A percentile compares a stretch with the other conserved stretches of the same genome.
These are phyloP conservation scores for Mastomys natalensis DNA, from an alignment of 2,113 vertebrate species.

Conservation along the genomic window DNA sequence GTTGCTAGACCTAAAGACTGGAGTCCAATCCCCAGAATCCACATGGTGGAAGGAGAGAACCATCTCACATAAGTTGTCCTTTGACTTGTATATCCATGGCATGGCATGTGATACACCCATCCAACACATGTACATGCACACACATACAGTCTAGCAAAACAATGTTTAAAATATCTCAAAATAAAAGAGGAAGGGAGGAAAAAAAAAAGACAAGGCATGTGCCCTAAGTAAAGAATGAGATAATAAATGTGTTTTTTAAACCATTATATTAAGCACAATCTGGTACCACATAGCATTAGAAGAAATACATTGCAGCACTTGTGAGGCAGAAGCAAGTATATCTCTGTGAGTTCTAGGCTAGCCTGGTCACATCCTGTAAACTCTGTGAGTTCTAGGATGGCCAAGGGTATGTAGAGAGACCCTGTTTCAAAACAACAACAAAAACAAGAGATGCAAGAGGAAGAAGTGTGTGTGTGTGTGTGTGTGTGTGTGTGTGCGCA, in stretches of 20 bases:
- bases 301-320: background rate
- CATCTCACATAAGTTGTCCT: background rate
- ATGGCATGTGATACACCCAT: background rate
- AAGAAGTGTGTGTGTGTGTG: background rate
- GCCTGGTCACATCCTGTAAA: background rate
- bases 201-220: background rate
- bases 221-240: background rate
- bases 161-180: background rate
- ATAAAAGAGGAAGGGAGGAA: background rate
- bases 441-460: background rate
- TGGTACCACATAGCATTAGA: background rate
- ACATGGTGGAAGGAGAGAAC: background rate
- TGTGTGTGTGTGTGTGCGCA: too few species aligned
- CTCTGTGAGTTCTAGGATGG: background rate
- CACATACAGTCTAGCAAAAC: background rate
- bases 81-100: background rate
- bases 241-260: conserved; percentile 9
- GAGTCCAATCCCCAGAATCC: background rate
- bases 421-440: background rate
- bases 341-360: background rate
- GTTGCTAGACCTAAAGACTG: background rate
- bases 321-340: background rate
- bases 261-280: background rate
- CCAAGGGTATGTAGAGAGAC: background rate
- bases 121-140: background rate